Evolutionary conservation across 2,888 invertebrate genomes (phyloP).

Genomic region (Dugesia japonica): DNA sequence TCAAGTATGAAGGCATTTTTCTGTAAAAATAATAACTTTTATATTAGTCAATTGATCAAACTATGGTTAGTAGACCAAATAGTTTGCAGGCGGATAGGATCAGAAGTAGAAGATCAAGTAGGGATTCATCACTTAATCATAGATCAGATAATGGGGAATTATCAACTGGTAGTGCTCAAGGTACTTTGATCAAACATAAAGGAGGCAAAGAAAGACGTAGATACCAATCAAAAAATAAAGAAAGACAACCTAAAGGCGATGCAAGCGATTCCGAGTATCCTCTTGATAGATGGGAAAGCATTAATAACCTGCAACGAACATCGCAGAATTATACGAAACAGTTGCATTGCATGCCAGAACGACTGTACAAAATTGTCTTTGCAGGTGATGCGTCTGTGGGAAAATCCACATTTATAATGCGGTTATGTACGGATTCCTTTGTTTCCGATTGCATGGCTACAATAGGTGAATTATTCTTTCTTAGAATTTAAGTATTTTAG

Average conservation of each 20-base stretch:
- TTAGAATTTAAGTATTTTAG: no score
- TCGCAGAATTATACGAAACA: not conserved
- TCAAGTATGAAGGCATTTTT: not conserved
- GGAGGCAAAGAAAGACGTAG: not conserved
- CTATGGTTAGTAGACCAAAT: not conserved
- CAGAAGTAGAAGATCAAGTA: not conserved
- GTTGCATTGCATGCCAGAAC: constrained; percentile 48
- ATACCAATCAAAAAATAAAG: not conserved
- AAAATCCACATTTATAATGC: constrained; percentile 54
- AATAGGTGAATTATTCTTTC: constrained; percentile 47
- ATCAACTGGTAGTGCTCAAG: not conserved
- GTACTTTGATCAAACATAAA: not conserved
- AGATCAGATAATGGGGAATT: not conserved
- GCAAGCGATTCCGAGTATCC: not conserved
- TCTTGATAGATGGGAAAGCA: not conserved
- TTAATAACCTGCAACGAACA: not conserved
- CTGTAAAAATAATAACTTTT: not conserved
- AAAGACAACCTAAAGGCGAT: not conserved
- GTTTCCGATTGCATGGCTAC: constrained; percentile 53
- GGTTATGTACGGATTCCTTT: constrained; percentile 53
- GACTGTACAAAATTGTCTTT: constrained; percentile 55
- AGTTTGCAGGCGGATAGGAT: not conserved
- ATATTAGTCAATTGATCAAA: not conserved
- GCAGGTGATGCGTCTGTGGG: constrained; percentile 56
- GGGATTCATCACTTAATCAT: not conserved